Evolutionary conservation across 2,888 invertebrate genomes (phyloP).

Genomic region (Himalopsyche japonica): DNA sequence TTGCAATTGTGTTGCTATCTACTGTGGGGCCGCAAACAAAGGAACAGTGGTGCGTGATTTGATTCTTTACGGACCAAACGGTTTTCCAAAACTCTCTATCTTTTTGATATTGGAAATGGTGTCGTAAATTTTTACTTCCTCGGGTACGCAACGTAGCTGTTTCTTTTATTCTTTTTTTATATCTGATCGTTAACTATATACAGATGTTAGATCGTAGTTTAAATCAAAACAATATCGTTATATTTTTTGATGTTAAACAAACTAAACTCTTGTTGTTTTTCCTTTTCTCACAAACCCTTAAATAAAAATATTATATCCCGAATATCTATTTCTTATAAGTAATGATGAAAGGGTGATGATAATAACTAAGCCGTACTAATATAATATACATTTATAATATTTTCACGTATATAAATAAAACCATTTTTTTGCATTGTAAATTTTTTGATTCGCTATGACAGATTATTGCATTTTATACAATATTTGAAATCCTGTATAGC

Average conservation of each 20-base stretch:
- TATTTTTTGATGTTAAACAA: not conserved
- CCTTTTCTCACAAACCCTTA: too few species aligned
- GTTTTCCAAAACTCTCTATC: not conserved
- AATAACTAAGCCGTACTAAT: too few species aligned
- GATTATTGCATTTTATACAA: too few species aligned
- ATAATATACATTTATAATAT: too few species aligned
- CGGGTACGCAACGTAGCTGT: not conserved
- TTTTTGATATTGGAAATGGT: not conserved
- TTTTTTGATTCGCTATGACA: too few species aligned
- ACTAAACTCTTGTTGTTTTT: not conserved
- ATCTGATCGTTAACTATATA: not conserved
- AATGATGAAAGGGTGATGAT: too few species aligned
- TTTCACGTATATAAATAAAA: too few species aligned
- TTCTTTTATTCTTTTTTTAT: not conserved
- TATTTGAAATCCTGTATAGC: too few species aligned
- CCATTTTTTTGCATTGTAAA: too few species aligned
- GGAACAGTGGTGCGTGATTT: slow-evolving; percentile 2
- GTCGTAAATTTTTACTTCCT: not conserved
- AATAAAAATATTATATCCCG: too few species aligned
- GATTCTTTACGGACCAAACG: not conserved
- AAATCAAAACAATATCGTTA: not conserved
- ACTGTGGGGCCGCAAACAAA: not conserved
- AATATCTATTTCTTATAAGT: too few species aligned
- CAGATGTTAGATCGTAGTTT: not conserved
- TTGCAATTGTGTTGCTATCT: not conserved